Conservation (phyloP, 2,888 invertebrate genomes). For the Agrotis puta region DNA sequence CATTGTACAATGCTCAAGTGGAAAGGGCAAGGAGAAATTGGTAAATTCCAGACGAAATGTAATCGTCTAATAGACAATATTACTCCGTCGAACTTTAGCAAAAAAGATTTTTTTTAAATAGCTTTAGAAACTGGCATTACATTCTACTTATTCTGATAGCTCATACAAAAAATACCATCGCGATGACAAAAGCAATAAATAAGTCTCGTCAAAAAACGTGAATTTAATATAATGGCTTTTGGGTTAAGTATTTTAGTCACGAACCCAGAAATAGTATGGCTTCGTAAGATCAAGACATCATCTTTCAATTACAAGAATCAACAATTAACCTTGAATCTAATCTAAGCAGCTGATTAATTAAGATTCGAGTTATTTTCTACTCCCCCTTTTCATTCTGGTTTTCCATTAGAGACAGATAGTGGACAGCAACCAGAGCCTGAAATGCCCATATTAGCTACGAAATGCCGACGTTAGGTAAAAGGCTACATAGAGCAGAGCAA, state of each 20-base stretch:
- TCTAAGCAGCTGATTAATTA: conserved; percentile 17
- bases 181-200: conserved; percentile 13
- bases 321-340: conserved; percentile 31
- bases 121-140: neutral
- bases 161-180: neutral
- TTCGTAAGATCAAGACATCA: conserved; percentile 23
- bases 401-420: too few species aligned
- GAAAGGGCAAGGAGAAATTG: conserved; percentile 41
- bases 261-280: conserved; percentile 24
- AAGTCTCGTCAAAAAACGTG: neutral
- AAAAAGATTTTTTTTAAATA: too few species aligned
- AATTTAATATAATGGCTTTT: conserved; percentile 8
- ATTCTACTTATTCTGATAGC: neutral
- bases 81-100: too few species aligned
- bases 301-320: conserved; percentile 23
- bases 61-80: too few species aligned
- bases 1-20: conserved; percentile 37
- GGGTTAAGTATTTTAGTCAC: conserved; percentile 24
- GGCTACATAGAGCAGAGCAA: too few species aligned
- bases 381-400: neutral
- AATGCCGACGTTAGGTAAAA: too few species aligned
- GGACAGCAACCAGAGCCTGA: too few species aligned
- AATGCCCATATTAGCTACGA: too few species aligned
- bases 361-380: neutral
- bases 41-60: neutral